Base-by-base conservation (phyloP, 2,113 vertebrate genomes). In the Marmota flaviventris region DNA sequence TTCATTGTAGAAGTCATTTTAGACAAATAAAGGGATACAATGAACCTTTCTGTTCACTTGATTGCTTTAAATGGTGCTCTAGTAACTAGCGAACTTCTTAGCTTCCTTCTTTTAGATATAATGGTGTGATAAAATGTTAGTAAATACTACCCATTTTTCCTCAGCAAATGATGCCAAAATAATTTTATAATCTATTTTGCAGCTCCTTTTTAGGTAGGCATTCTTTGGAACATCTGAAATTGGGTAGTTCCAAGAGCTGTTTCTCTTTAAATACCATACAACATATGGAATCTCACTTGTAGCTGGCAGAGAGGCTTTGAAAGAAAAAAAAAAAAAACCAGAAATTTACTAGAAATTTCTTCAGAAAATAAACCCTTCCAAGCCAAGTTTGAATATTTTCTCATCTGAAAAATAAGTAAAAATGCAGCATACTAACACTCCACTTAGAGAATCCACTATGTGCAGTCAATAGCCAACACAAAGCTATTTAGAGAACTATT, bases 241-340 rank as follows among this genome's bases (percentile, higher is more conserved):
- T 51, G 8, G 63, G 70, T 69, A 83, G 61, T 93, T 96, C 81
- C 65, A 92, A 77, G 56, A 92, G 9, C 73, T 77, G 67, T 75
- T 96, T 96, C 67, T 94, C 73, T 95, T 95, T 94, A 95, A 96
- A 96, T 95, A 78, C 61, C 82, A 56, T 24, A 67, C 48, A 85
- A 37, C 81, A 96, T 97, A 96, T 91, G 95, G 81, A 88, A 90
- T 85, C 87, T 95, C 48, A 82, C 56, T 91, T 85, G 42, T 67
- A 93, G 81, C 29, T 96, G 75, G 84, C 72, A 96, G 25, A 89
- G 20, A 79, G 85, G 20, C 53, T 83, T 91, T 73, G 58, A 37
- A 73, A 91, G 58, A 37, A 73, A 91, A 61, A 53, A 53, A 78
- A 76, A 83, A 85, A 78, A 79, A 73, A 79, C 29, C 69, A 90